These are phyloP conservation scores for Liposcelis brunnea DNA, from an alignment of 2,888 invertebrate species.

Conservation along the genomic window DNA sequence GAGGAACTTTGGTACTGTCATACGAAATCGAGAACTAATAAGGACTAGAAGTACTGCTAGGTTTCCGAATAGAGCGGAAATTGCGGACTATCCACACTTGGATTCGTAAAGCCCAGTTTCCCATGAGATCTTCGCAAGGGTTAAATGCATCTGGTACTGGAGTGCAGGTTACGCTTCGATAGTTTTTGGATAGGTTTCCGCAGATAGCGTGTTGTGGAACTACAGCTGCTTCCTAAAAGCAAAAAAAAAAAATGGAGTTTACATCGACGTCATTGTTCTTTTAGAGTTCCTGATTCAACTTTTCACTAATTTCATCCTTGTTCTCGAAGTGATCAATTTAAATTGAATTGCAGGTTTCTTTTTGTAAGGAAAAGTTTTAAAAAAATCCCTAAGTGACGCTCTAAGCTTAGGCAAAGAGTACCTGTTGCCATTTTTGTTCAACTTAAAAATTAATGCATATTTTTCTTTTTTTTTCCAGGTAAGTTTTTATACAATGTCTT, in stretches of 20 bases:
- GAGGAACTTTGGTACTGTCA: conserved; percentile 37
- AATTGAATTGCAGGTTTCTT: too few species aligned
- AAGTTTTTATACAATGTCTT: too few species aligned
- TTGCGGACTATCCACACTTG: conserved; percentile 42
- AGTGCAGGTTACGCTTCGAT: conserved; percentile 27
- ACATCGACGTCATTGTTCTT: too few species aligned
- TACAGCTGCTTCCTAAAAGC: conserved; percentile 8
- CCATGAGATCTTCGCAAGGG: conserved; percentile 47
- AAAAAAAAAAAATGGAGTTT: neutral
- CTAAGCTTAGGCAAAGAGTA: too few species aligned
- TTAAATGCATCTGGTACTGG: conserved; percentile 44
- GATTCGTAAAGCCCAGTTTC: conserved; percentile 34
- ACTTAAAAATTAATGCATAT: too few species aligned
- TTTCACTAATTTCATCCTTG: too few species aligned
- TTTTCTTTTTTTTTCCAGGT: too few species aligned
- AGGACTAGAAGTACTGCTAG: conserved; percentile 43
- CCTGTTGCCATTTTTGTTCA: too few species aligned
- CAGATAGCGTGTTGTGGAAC: conserved; percentile 18
- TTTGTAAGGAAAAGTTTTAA: too few species aligned
- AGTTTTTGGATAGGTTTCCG: conserved; percentile 20
- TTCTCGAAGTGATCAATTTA: too few species aligned
- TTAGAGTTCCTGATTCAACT: too few species aligned
- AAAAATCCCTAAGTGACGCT: too few species aligned
- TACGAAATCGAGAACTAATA: conserved; percentile 29
- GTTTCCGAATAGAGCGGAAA: conserved; percentile 45